Percentiles rank a stretch among this genome's conserved stretches.
Conservation (phyloP, 2,888 invertebrate species). For the Branchipolynoe longqiensis region DNA sequence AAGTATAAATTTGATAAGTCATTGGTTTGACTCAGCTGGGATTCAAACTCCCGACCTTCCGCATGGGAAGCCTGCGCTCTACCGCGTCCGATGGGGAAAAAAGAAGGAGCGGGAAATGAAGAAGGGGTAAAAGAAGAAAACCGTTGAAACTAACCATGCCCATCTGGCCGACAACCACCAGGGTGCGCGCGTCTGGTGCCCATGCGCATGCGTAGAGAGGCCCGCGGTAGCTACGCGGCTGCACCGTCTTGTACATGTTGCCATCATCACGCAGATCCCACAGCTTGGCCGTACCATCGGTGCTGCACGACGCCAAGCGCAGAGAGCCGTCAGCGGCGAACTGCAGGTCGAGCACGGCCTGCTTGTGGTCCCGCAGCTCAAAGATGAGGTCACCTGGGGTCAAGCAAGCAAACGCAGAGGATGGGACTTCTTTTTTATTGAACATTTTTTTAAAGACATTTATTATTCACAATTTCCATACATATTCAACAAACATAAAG, state of each 20-base stretch:
- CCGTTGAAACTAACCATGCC: constrained; percentile 74
- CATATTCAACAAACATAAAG: too few species aligned
- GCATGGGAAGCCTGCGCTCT: too few species aligned
- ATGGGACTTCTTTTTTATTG: too few species aligned
- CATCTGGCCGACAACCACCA: constrained; percentile 76
- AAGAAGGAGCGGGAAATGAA: too few species aligned
- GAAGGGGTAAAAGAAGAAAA: too few species aligned
- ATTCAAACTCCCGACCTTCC: too few species aligned
- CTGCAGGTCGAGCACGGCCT: constrained; percentile 81
- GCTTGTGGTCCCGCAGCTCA: constrained; percentile 83
- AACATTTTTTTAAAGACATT: too few species aligned
- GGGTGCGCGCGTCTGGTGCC: constrained; percentile 82
- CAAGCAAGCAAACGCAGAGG: too few species aligned
- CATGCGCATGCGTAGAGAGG: constrained; percentile 82
- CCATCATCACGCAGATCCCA: constrained; percentile 84
- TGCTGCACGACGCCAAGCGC: constrained; percentile 83
- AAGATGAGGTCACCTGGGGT: constrained; percentile 78
- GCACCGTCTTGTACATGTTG: constrained; percentile 83
- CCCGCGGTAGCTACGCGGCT: constrained; percentile 78
- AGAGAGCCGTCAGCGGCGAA: constrained; percentile 83
- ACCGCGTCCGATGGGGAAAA: too few species aligned
- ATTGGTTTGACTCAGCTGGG: too few species aligned
- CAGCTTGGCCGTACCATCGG: constrained; percentile 83
- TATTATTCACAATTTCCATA: too few species aligned
- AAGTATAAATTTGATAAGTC: too few species aligned